These are phyloP conservation scores for Nycticryphes semicollaris DNA, from an alignment of 2,113 vertebrate genomes.

Conservation along the genomic window DNA sequence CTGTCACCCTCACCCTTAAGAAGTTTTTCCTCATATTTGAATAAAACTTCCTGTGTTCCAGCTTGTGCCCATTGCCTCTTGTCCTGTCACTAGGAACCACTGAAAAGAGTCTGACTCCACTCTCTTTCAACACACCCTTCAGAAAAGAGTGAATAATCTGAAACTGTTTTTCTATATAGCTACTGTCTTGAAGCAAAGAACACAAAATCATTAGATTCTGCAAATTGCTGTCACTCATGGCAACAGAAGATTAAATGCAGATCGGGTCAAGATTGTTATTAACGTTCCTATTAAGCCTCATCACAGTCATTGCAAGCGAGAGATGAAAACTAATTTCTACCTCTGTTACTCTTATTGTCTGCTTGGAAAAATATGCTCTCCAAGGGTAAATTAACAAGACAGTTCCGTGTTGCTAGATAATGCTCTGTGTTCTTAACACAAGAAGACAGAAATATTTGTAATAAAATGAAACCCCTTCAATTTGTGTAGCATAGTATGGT, in stretches of 20 bases:
- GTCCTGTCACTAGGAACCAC: too few species aligned
- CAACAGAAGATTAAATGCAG: not conserved
- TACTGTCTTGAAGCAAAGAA: not conserved
- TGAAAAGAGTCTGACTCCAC: too few species aligned
- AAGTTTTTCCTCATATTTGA: too few species aligned
- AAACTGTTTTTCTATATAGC: not conserved
- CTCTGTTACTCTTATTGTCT: not conserved
- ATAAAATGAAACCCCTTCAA: not conserved
- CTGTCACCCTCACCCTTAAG: too few species aligned
- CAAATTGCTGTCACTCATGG: not conserved
- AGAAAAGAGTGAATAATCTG: not conserved
- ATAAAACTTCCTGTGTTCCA: too few species aligned
- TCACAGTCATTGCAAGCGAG: not conserved
- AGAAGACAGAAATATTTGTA: not conserved
- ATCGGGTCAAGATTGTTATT: not conserved
- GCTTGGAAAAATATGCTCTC: not conserved
- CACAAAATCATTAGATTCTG: not conserved
- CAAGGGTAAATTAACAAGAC: not conserved
- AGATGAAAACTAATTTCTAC: constrained; percentile 6
- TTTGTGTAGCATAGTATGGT: not conserved
- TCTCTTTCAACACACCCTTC: too few species aligned
- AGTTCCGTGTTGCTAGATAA: not conserved
- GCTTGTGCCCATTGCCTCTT: too few species aligned
- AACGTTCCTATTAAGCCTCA: not conserved
- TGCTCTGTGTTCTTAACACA: not conserved